Evolutionary conservation across 2,113 vertebrate species (phyloP).

Genomic region (Rhizomys pruinosus): DNA sequence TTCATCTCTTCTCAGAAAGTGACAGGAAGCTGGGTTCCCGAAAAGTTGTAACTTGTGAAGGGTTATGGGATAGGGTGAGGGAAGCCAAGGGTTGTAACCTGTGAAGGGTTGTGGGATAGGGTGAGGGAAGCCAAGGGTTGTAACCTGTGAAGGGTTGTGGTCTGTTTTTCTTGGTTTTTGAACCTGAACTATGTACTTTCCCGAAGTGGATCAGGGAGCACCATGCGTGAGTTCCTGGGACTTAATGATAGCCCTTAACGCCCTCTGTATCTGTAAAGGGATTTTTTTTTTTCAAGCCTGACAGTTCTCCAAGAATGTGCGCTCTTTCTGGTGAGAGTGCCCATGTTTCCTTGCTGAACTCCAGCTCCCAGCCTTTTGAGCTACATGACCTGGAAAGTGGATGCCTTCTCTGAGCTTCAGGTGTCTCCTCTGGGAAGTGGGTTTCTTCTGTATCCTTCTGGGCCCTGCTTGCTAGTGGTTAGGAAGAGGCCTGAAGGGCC

Average conservation of each 20-base stretch:
- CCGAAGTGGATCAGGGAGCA: background rate
- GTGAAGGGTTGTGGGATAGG: background rate
- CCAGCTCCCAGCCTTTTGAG: background rate
- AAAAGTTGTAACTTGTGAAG: background rate
- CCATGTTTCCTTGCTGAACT: background rate
- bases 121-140: background rate
- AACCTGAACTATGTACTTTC: constrained; percentile 14
- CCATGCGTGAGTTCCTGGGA: background rate
- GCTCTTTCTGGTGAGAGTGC: background rate
- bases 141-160: background rate
- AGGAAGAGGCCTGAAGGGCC: background rate
- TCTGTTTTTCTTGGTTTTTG: background rate
- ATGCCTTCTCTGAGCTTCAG: background rate
- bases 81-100: background rate
- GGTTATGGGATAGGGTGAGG: background rate
- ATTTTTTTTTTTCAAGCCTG: constrained; percentile 29
- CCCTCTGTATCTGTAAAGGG: background rate
- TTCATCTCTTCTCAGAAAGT: constrained; percentile 29
- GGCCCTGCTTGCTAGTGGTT: background rate
- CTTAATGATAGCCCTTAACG: background rate
- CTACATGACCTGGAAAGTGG: background rate
- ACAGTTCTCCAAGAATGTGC: background rate
- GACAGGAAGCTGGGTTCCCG: background rate
- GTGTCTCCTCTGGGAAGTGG: background rate
- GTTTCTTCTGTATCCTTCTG: constrained; percentile 11